Conservation (phyloP, 2,888 invertebrate species). For the Cephalotes varians region DNA sequence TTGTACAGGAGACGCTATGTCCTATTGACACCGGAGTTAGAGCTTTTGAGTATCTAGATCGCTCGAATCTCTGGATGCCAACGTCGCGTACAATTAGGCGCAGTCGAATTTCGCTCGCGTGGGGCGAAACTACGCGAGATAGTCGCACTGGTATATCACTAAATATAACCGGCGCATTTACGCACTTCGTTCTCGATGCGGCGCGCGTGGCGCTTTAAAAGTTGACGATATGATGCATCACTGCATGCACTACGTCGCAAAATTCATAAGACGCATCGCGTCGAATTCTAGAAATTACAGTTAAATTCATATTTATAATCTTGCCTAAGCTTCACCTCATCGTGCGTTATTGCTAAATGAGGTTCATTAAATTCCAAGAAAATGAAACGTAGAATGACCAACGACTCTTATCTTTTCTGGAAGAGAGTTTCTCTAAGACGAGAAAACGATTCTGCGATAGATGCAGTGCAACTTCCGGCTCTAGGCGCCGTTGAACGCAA, state of each 20-base stretch:
- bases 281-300: neutral
- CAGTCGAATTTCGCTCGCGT: neutral
- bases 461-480: conserved; percentile 15
- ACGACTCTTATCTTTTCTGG: neutral
- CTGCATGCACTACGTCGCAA: neutral
- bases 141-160: conserved; percentile 58
- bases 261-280: neutral
- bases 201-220: conserved; percentile 15
- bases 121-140: conserved; percentile 48
- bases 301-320: neutral
- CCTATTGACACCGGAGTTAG: neutral
- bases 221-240: conserved; percentile 9
- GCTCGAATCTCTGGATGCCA: neutral
- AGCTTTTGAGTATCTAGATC: neutral
- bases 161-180: conserved; percentile 60
- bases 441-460: neutral
- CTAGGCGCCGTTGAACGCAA: conserved; percentile 3
- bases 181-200: conserved; percentile 30
- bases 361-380: neutral
- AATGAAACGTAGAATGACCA: neutral
- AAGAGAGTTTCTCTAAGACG: neutral
- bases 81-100: neutral
- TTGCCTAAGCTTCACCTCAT: neutral
- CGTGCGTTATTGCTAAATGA: neutral
- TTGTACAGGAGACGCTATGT: neutral